Evolutionary conservation across 64 coral and sea anemone genomes (phyloP), one percentile per base, ranked within the genome.

Genomic region (Pocillopora verrucosa): DNA sequence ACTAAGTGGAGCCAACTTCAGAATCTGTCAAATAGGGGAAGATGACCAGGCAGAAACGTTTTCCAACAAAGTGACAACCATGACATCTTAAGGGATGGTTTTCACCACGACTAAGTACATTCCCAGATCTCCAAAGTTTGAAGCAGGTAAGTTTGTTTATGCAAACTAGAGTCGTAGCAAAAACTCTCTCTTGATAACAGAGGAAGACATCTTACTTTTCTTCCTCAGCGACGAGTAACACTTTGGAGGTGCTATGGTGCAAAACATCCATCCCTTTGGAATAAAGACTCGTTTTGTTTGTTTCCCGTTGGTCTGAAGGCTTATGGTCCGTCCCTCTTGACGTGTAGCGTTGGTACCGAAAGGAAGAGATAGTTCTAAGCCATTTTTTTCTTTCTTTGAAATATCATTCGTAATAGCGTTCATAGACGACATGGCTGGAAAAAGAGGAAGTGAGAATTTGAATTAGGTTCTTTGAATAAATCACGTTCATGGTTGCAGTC

Each of bases 241-340:
- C 17, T 63, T 76, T 34, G 60, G 37, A 20, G 90, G 90, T 10
- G 83, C 37, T 61, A 92, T 58, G 3, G 83, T 92, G 58, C 90
- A 92, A 75, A 92, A 92, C 61, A 87, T 87, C 83, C 83, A 92
- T 79, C 90, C 90, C 72, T 86, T 92, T 24, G 90, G 90, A 60
- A 92, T 92, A 59, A 92, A 92, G 0, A 92, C 90, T 16, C 80
- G 68, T 60, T 92, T 92, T 41, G 26, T 86, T 36, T 84, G 41
- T 51, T 51, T 84, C 24, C 70, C 24, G 69, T 36, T 67, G 12
- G 90, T 87, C 65, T 87, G 65, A 61, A 92, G 84, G 17, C 76
- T 79, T 36, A 92, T 72, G 22, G 90, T 92, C 15, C 83, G 74
- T 68, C 90, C 90, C 9, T 75, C 83, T 10, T 80, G 35, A 22